Conservation (phyloP, 2,888 invertebrate species). For the Aphrophora alni region DNA sequence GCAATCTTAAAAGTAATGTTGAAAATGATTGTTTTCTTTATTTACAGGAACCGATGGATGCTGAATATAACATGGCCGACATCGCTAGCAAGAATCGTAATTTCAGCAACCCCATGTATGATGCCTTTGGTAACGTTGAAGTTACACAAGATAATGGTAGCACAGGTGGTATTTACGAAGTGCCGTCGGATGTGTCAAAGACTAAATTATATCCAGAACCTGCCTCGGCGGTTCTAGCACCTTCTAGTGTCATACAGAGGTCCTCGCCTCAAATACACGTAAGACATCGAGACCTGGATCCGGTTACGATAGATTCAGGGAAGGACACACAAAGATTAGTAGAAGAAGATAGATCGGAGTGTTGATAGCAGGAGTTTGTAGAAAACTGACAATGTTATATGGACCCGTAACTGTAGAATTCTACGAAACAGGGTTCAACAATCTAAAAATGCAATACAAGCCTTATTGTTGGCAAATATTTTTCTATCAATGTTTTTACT, state of each 20-base stretch:
- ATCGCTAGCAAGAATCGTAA: constrained; percentile 82
- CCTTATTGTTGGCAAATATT: background rate
- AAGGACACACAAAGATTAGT: constrained; percentile 92
- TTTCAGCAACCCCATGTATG: constrained; percentile 98
- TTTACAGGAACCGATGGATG: constrained; percentile 69
- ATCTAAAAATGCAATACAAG: background rate
- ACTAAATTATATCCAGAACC: constrained; percentile 56
- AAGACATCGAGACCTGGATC: constrained; percentile 81
- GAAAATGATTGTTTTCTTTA: background rate
- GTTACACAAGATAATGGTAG: constrained; percentile 48
- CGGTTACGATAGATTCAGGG: constrained; percentile 81
- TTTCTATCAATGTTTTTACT: constrained; percentile 2
- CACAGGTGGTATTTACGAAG: constrained; percentile 74
- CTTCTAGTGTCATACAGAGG: constrained; percentile 80
- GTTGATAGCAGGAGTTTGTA: constrained; percentile 51
- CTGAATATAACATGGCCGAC: constrained; percentile 81
- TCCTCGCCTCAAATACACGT: constrained; percentile 75
- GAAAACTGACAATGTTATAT: background rate
- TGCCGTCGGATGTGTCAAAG: constrained; percentile 74
- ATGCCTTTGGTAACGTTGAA: constrained; percentile 65
- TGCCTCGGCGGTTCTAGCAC: constrained; percentile 72
- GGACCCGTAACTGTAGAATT: background rate
- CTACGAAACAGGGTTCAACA: background rate
- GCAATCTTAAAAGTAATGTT: too few relatives aligned
- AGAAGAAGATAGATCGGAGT: constrained; percentile 79